Base-by-base conservation (phyloP, 2,888 invertebrate species). In the Cosmorhoe ocellata region DNA sequence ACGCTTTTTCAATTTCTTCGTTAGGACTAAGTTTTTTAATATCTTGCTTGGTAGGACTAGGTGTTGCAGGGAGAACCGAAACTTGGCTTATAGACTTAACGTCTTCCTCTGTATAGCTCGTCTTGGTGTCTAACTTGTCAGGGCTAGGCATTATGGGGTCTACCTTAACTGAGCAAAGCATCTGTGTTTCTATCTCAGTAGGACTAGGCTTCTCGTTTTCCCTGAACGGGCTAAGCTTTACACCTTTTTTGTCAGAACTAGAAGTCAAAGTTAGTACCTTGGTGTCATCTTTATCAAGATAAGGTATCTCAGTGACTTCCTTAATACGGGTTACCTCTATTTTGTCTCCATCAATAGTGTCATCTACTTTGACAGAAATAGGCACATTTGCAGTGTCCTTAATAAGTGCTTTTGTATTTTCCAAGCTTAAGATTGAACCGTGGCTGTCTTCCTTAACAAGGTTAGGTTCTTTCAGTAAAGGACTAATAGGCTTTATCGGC, bases 401-500 rank as follows among this genome's bases (percentile, higher is more conserved):
- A 4, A 3, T 18, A 4, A 4, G 18, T 18, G 4, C 18, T 18
- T 18, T 18, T 3, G 18, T 3, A 18, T 18, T 2, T 18, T 18
- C 18, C 4, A 3, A 3, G 18, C 4, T 4, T 3, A 18, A 4
- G 18, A 4, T 18, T 18, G 4, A 18, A 18, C 2, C 18, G 2
- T 18, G 18, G 4, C 18, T 18, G 18, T 18, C 4, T 18, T 18
- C 18, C 18, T 18, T 18, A 18, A 18, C 33, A 37, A 40, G 32
- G 8, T 32, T 47, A 1, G 47, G 30, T 5, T 26, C 47, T 12
- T 63, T 56, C 8, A 42, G 5, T 5, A 47, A 45, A 0, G 54
- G 56, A n/a, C 58, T 48, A 6, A 48, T 48, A 14, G 48, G 24
- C 31, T 48, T 45, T 8, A 39, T 45, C 8, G 34, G 36, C 18